Evolutionary conservation across 2,888 invertebrate species (phyloP).

Genomic region (Theretra japonica): DNA sequence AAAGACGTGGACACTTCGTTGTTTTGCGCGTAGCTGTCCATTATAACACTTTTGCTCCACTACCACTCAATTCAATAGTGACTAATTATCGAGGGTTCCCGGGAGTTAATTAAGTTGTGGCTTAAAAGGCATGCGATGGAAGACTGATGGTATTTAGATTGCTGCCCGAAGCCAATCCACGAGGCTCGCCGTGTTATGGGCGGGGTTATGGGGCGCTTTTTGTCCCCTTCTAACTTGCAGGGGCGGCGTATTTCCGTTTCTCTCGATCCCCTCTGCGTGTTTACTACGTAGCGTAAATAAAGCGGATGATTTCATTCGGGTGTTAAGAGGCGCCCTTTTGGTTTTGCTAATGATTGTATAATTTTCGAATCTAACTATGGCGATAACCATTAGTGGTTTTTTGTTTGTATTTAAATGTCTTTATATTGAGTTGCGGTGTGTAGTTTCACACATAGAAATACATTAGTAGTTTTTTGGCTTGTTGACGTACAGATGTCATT

Average conservation of each 20-base stretch:
- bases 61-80: constrained; percentile 57
- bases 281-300: constrained; percentile 74
- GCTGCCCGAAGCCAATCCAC: constrained; percentile 72
- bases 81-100: constrained; percentile 55
- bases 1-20: constrained; percentile 72
- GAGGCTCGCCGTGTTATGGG: constrained; percentile 61
- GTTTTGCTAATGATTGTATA: constrained; percentile 64
- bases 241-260: constrained; percentile 44
- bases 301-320: constrained; percentile 75
- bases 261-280: constrained; percentile 56
- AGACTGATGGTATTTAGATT: constrained; percentile 77
- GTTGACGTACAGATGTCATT: not conserved
- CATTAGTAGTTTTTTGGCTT: too few species aligned
- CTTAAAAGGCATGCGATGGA: constrained; percentile 67
- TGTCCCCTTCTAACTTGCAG: constrained; percentile 48
- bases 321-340: constrained; percentile 62
- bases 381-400: constrained; percentile 23
- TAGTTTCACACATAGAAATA: too few species aligned
- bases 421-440: constrained; percentile 30
- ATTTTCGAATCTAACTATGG: constrained; percentile 12
- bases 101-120: constrained; percentile 66
- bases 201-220: constrained; percentile 58
- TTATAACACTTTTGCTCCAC: constrained; percentile 46
- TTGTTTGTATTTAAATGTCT: not conserved
- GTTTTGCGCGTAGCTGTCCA: constrained; percentile 74